Base-by-base conservation (phyloP, 1,140 invertebrate genomes). In the Antheraea mylitta region DNA sequence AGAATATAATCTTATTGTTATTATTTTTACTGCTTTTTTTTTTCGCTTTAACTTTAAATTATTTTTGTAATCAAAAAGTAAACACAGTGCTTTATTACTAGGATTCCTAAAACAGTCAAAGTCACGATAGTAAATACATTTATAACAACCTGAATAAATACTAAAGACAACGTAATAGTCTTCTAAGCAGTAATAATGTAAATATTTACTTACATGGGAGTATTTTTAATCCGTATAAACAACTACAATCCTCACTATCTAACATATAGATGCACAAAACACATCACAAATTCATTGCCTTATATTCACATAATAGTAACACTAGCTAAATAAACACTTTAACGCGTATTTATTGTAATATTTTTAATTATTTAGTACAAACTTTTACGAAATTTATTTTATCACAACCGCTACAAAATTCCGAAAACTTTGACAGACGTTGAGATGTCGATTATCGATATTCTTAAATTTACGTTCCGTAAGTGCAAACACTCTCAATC, bases 201-300 rank as follows among this genome's bases (percentile, higher is more conserved):
- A 89, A 87, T 86, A 87, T 89, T 88, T 89, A 90, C 88, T 90
- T 83, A 90, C 88, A 79, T 84, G 78, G 74, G 80, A 78, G 84
- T 89, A 86, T 84, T 84, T 84, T 82, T 84, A 83, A 83, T 86
- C 83, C 86, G 81, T 80, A 79, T 80, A 81, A 73, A 73, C 72
- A 78, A 79, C 59, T 77, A 67, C 73, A 78, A 83, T 84, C 83
- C 81, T 79, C 71, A 79, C 70, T 70, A 78, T 74, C 72, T 70
- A 72, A 71, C 48, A 19, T 69, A 71, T 75, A 78, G 79, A 87
- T 64, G 78, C 81, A 87, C 81, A 82, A 80, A 86, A 84, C 83
- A 86, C 79, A 82, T 79, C 76, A 81, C 79, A 80, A 81, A 86
- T 83, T 80, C 77, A 76, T 76, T 70, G 72, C 85, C 86, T 86